Evolutionary conservation across 2,113 vertebrate genomes (phyloP).

Genomic region (Mus pahari): DNA sequence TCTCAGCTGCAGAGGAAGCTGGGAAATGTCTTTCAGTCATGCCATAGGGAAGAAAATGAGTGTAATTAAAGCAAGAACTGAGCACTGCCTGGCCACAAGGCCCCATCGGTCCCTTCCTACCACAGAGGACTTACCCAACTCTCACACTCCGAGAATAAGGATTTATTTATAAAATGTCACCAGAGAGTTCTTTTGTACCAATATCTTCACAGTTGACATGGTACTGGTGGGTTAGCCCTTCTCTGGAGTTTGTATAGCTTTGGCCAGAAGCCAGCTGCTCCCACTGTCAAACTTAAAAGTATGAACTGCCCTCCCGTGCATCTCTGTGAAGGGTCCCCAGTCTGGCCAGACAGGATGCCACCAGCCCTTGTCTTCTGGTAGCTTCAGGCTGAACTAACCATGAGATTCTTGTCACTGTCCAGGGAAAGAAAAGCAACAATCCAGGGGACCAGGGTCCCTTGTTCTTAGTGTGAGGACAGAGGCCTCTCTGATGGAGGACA

Average conservation of each 20-base stretch:
- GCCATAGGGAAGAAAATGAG: neutral
- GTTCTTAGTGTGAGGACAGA: neutral
- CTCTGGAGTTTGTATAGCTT: neutral
- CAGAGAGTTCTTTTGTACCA: neutral
- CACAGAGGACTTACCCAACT: neutral
- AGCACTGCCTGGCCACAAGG: neutral
- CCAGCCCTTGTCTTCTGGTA: neutral
- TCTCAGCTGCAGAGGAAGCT: neutral
- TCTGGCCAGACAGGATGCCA: no score
- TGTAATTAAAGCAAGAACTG: neutral
- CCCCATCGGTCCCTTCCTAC: neutral
- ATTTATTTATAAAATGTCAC: neutral
- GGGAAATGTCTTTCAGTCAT: conserved; percentile 16
- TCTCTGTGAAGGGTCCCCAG: neutral
- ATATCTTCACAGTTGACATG: neutral
- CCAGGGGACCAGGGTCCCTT: fast-evolving
- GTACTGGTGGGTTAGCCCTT: neutral
- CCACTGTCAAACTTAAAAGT: neutral
- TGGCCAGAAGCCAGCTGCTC: neutral
- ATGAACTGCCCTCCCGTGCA: neutral
- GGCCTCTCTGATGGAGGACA: neutral
- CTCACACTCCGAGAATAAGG: neutral
- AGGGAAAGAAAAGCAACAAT: neutral
- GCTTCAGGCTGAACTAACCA: neutral
- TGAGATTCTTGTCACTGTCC: neutral